Percentiles rank a stretch among this genome's conserved stretches.
Conservation (phyloP, 2,888 invertebrate species). For the Acronicta alni region DNA sequence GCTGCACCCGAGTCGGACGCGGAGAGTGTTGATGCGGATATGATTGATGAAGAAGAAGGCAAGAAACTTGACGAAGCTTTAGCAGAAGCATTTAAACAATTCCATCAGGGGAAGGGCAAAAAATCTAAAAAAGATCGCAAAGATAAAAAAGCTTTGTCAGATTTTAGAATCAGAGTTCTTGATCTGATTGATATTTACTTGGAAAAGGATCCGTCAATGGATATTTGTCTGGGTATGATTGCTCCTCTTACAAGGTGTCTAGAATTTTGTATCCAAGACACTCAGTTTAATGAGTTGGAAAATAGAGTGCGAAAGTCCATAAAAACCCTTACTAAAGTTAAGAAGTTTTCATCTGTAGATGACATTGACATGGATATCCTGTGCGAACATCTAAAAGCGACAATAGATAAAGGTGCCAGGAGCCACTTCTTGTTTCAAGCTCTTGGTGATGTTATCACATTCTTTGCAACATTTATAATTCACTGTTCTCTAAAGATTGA, state of each 20-base stretch:
- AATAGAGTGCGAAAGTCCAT: slow-evolving; percentile 90
- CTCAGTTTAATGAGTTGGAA: slow-evolving; percentile 91
- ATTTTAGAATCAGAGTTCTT: slow-evolving; percentile 93
- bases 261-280: slow-evolving; percentile 92
- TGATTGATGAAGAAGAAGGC: slow-evolving; percentile 94
- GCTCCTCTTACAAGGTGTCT: slow-evolving; percentile 91
- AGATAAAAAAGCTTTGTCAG: slow-evolving; percentile 91
- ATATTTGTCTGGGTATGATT: slow-evolving; percentile 91
- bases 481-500: slow-evolving; percentile 89
- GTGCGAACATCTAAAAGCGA: slow-evolving; percentile 87
- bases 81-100: slow-evolving; percentile 92
- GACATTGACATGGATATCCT: slow-evolving; percentile 88
- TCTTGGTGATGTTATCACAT: slow-evolving; percentile 90
- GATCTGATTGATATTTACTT: slow-evolving; percentile 93
- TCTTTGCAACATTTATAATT: slow-evolving; percentile 91
- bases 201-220: slow-evolving; percentile 92
- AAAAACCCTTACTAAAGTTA: slow-evolving; percentile 89
- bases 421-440: slow-evolving; percentile 91
- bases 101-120: slow-evolving; percentile 86
- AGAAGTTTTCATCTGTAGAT: slow-evolving; percentile 89
- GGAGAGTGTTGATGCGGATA: slow-evolving; percentile 92
- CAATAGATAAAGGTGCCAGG: slow-evolving; percentile 91
- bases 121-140: slow-evolving; percentile 89
- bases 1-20: slow-evolving; percentile 90
- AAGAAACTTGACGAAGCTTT: slow-evolving; percentile 92